Base-by-base conservation (phyloP, 2,797 vertebrate genomes). In the Falco naumanni region DNA sequence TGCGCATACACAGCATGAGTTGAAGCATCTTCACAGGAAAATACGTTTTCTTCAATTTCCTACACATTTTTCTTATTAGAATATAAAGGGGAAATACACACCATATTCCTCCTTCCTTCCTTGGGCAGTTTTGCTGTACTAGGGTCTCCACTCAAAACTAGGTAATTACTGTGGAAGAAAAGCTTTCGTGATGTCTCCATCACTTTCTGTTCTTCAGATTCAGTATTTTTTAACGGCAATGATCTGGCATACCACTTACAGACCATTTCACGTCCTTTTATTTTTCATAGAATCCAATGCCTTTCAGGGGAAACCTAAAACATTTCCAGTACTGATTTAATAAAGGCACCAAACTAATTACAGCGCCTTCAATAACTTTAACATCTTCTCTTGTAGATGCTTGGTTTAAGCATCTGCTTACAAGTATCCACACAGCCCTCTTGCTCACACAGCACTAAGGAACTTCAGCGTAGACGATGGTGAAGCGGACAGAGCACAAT, bases 381-480 rank as follows among this genome's bases (percentile, higher is more conserved):
- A 70, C 2, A 7, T 34, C 66, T 65, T 26, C 34, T 63, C 74
- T 57, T 4, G 8, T 3, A 80, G 80, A 39, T 26, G 37, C 9
- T 43, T 56, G 64, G 21, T 57, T 68, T 21, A 43, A 50, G n/a
- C 47, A 64, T 45, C 63, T 60, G 86, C 63, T 79, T 5, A 45
- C 1, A 1, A 33, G 45, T 18, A 43, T 64, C 28, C 77, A 24
- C 25, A 26, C 31, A 33, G 26, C 71, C 59, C 34, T 29, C 24
- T 17, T 6, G 5, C 61, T 54, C 2, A 1, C 2, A 1, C 25
- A 82, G 66, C 43, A 4, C 51, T 25, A 13, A 20, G 34, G 34
- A 76, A 41, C 59, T 75, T 31, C 31, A 11, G 5, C 1, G 0
- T 0, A 11, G 33, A 25, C 0, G 5, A 10, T 2, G 6, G 0